Evolutionary conservation across 1,140 invertebrate species (phyloP), one percentile per base, ranked within the genome.

Genomic region (Drosophila elegans): DNA sequence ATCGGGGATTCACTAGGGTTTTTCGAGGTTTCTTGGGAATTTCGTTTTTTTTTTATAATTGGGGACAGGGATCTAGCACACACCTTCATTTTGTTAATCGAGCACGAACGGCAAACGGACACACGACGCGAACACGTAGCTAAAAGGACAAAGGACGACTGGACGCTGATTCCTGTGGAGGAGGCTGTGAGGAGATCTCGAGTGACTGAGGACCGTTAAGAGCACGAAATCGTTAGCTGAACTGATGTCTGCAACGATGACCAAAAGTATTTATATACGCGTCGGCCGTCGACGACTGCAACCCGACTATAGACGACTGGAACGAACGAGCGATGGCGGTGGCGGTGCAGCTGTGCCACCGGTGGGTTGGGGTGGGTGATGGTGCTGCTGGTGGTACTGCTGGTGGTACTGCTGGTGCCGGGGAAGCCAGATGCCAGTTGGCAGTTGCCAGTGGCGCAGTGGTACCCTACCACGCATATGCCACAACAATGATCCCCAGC

Each of bases 221-320:
- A 88, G 82, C 82, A 85, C 83, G 84, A 89, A 85, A 81, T 85
- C 85, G 85, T 89, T 84, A 84, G 80, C 84, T 89, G 85, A 89
- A 89, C 85, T 89, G 85, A 89, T 89, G 85, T 90, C 86, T 90
- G 85, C 74, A 90, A 81, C 85, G 85, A 89, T 89, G 85, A 90
- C 85, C 85, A 89, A 89, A 89, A 89, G 85, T 90, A 89, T 89
- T 89, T 89, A 89, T 89, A 89, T 89, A 89, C 85, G 85, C 85
- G 85, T 68, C 69, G 71, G 52, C 25, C 48, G 63, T 12, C 60
- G 52, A 41, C 66, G 60, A 56, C 29, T 53, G 48, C 62, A 67
- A 38, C 76, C 41, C 52, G 81, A 68, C 51, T 67, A 38, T n/a
- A 57, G 64, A 63, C 68, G 51, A 62, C 27, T 60, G 48, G 62